Base-by-base conservation (phyloP, 2,888 invertebrate genomes). In the Dryobota labecula region DNA sequence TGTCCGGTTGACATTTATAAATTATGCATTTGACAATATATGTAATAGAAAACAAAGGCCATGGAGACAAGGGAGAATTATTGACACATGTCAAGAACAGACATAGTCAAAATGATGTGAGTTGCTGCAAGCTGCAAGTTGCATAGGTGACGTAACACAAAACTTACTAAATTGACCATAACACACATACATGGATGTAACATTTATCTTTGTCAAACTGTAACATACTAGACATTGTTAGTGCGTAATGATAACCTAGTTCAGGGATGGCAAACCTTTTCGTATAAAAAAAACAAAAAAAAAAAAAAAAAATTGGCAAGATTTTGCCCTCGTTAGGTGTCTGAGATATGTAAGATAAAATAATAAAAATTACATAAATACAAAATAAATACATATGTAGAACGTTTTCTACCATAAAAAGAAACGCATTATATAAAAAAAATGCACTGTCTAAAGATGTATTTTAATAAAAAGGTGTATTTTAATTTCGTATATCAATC, bases 161-260 rank as follows among this genome's bases (percentile, higher is more conserved):
- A 76, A 58, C 53, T 68, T 58, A 76, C 70, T 60, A 65, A 73
- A 74, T 69, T 70, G 20, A 36, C 11, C 47, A 53, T 66, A 43
- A n/a, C 38, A 13, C 47, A 53, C 70, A 36, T 58, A 70, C 30
- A 73, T 76, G 68, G 65, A 49, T 71, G 61, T 33, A 56, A 67
- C 70, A 82, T 84, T 79, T 70, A 82, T 85, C 75, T 76, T 76
- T 66, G 78, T 85, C 82, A 76, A 78, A 77, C 51, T 85, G 66
- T 79, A 74, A 71, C 75, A 64, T 56, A 68, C 58, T 83, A 65
- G 57, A 70, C 24, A 70, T 64, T 75, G 70, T 58, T 54, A 76
- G 65, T 9, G 56, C 30, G 30, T 76, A 83, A 78, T 78, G 62
- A 79, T 74, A 76, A 74, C 57, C 9, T 51, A 73, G 71, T 74